These are phyloP conservation scores for Eucidaris tribuloides DNA, from an alignment of 35 echinoderm and acorn worm genomes.

Conservation along the genomic window DNA sequence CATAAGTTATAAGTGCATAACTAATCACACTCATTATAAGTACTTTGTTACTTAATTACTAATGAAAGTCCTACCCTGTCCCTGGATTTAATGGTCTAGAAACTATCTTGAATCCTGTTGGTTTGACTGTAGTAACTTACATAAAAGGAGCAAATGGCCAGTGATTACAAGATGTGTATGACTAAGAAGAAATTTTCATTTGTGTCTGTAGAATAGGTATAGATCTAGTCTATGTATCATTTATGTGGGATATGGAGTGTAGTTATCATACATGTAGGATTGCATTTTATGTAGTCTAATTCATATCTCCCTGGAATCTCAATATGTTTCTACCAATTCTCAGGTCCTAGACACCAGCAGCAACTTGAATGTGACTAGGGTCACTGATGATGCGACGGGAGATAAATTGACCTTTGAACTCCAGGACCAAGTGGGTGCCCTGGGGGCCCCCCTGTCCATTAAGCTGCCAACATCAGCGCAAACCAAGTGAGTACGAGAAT, in stretches of 20 bases:
- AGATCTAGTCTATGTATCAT: neutral
- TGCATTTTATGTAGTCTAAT: neutral
- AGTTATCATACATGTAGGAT: neutral
- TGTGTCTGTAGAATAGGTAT: neutral
- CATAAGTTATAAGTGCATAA: no score
- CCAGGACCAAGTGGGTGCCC: constrained; percentile 10
- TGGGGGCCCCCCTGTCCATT: constrained; percentile 39
- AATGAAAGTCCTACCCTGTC: no score
- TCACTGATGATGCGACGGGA: constrained; percentile 43
- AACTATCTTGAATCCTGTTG: no score
- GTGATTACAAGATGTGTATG: neutral
- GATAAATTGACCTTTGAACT: constrained; percentile 61
- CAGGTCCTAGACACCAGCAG: constrained; percentile 61
- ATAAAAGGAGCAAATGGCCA: neutral
- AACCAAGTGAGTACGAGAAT: constrained; percentile 41
- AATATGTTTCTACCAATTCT: neutral
- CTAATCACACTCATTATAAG: no score
- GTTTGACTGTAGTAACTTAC: no score
- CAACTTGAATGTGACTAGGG: constrained; percentile 22
- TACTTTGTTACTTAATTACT: no score
- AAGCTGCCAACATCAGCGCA: constrained; percentile 59
- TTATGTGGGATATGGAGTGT: neutral
- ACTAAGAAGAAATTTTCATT: neutral
- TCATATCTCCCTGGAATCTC: neutral
- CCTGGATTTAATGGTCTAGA: no score